These are phyloP conservation scores for Corydoras sp. DNA, from an alignment of 2,113 vertebrate species.

Conservation along the genomic window DNA sequence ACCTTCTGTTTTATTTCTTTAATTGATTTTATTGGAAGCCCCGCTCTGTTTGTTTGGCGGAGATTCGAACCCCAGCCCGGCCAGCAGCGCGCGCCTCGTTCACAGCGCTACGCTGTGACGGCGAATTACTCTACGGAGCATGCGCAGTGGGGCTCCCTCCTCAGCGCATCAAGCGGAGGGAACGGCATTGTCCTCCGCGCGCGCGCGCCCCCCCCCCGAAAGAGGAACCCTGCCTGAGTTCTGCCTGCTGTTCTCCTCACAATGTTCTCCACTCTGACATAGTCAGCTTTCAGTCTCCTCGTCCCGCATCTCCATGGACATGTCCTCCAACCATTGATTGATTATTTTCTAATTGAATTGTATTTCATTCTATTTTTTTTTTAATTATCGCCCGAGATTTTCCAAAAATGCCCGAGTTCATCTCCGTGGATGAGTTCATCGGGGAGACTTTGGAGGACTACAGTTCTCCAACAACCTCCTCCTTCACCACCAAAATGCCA, in stretches of 20 bases:
- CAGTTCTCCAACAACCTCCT: constrained; percentile 62
- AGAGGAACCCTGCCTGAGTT: constrained; percentile 16
- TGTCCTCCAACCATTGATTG: too few relatives aligned
- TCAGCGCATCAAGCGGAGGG: neutral
- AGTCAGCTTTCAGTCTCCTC: neutral
- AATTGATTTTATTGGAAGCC: too few relatives aligned
- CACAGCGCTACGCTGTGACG: too few relatives aligned
- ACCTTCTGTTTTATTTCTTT: too few relatives aligned
- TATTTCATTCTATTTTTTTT: neutral
- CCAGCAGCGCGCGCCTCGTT: too few relatives aligned
- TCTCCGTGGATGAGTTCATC: constrained; percentile 58
- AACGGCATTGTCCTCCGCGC: constrained; percentile 18
- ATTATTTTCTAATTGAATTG: neutral
- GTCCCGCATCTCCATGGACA: neutral
- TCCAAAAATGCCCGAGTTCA: constrained; percentile 52
- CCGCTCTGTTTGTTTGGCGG: too few relatives aligned
- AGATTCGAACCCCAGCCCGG: too few relatives aligned
- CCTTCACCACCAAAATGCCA: constrained; percentile 56
- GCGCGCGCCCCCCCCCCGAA: neutral
- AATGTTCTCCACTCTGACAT: too few relatives aligned
- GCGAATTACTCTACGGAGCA: constrained; percentile 10
- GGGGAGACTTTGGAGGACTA: constrained; percentile 58
- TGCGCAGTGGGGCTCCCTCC: constrained; percentile 23
- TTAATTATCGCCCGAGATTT: neutral
- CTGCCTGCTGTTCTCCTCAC: neutral